These are phyloP conservation scores for Festucalex cinctus DNA, from an alignment of 2,113 vertebrate genomes.

Conservation along the genomic window DNA sequence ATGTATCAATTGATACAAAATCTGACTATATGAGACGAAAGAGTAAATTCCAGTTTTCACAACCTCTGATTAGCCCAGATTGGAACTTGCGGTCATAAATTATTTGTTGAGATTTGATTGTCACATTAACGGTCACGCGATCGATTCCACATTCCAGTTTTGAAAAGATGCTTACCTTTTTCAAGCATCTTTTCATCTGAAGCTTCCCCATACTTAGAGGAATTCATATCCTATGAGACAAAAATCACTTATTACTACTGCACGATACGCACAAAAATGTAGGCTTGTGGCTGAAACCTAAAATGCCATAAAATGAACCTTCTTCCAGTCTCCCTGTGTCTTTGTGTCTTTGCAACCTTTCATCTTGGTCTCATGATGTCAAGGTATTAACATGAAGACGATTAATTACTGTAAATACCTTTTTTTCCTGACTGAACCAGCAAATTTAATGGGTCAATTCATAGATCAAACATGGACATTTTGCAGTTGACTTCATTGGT, in stretches of 20 bases:
- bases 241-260: not conserved
- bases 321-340: not conserved
- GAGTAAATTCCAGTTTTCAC: no score
- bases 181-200: constrained; percentile 64
- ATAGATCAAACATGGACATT: no score
- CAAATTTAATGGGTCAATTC: no score
- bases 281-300: not conserved
- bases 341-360: not conserved
- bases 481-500: no score
- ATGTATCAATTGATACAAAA: no score
- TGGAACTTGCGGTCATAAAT: not conserved
- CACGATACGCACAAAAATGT: not conserved
- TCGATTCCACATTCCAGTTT: not conserved
- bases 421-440: no score
- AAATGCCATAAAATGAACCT: not conserved
- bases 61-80: not conserved
- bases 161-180: constrained; percentile 54
- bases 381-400: no score
- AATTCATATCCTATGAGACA: constrained; percentile 72
- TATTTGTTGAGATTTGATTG: not conserved
- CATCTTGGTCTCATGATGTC: no score
- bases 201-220: constrained; percentile 63
- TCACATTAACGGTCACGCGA: not conserved
- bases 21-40: no score
- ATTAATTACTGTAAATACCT: no score